Percentiles rank a stretch among this genome's conserved stretches.
Conservation (phyloP, 2,113 vertebrate genomes). For the Noctilio leporinus region DNA sequence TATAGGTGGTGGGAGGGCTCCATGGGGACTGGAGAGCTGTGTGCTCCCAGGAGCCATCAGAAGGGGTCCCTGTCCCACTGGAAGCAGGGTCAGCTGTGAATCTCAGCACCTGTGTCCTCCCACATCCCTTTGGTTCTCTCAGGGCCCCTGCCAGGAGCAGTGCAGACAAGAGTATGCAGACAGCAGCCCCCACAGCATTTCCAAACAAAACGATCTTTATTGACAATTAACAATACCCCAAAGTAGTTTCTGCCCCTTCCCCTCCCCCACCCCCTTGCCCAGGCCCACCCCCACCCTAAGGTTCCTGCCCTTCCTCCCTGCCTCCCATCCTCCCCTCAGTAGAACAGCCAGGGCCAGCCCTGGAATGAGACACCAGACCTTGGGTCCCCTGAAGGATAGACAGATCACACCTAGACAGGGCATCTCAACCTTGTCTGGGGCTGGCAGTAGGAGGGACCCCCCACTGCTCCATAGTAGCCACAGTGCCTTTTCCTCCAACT, state of each 20-base stretch:
- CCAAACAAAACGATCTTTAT: neutral
- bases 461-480: neutral
- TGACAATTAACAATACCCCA: neutral
- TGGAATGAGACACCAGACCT: neutral
- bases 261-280: neutral
- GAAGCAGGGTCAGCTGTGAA: neutral
- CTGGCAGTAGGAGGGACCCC: neutral
- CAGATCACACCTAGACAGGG: neutral
- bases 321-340: neutral
- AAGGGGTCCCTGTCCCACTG: neutral
- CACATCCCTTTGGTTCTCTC: neutral
- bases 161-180: neutral
- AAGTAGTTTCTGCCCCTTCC: neutral
- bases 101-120: neutral
- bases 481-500: constrained; percentile 9
- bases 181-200: neutral
- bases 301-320: neutral
- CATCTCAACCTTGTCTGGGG: too few relatives aligned
- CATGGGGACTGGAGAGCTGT: neutral
- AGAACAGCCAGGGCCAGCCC: neutral
- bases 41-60: neutral
- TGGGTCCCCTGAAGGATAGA: neutral
- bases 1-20: neutral
- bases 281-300: neutral
- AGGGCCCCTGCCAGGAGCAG: neutral